phyloP scores from a whole-genome alignment of 1,140 invertebrate genomes.

The Oryzaephilus surinamensis region DNA sequence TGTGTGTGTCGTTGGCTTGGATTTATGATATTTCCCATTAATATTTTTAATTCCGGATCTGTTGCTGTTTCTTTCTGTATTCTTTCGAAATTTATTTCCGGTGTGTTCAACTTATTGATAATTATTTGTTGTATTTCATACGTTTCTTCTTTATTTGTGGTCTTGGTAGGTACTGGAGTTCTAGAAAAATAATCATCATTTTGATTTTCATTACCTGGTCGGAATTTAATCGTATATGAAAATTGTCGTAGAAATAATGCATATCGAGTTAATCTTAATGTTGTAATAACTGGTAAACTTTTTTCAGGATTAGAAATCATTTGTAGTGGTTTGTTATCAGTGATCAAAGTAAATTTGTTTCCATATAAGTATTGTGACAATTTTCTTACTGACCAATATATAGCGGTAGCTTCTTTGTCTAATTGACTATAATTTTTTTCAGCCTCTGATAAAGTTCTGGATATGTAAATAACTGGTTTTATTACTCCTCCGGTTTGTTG shows the following conservation, averaged over 20 bases:
- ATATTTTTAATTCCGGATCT: background rate
- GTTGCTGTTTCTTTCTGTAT: background rate
- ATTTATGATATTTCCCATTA: constrained; percentile 13
- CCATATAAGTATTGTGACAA: constrained; percentile 24
- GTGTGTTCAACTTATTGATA: background rate
- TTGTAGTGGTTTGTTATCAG: constrained; percentile 27
- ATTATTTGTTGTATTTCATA: background rate
- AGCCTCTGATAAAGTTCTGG: constrained; percentile 11
- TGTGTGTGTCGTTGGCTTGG: background rate
- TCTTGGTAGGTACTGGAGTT: background rate
- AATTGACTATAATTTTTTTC: constrained; percentile 22
- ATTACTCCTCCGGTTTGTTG: constrained; percentile 3
- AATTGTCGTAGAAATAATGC: constrained; percentile 23
- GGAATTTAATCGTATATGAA: constrained; percentile 15
- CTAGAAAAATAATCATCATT: constrained; percentile 9
- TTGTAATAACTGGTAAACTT: constrained; percentile 21
- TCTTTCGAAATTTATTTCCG: background rate
- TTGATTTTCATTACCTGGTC: constrained; percentile 1
- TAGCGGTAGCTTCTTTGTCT: constrained; percentile 18
- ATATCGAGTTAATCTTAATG: constrained; percentile 22
- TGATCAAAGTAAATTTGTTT: constrained; percentile 25
- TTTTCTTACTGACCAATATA: constrained; percentile 16
- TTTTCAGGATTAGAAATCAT: constrained; percentile 26
- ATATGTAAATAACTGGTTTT: constrained; percentile 17
- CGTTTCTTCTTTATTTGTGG: background rate